These are phyloP conservation scores for Mya arenaria DNA, from an alignment of 1,140 invertebrate species.

Conservation along the genomic window DNA sequence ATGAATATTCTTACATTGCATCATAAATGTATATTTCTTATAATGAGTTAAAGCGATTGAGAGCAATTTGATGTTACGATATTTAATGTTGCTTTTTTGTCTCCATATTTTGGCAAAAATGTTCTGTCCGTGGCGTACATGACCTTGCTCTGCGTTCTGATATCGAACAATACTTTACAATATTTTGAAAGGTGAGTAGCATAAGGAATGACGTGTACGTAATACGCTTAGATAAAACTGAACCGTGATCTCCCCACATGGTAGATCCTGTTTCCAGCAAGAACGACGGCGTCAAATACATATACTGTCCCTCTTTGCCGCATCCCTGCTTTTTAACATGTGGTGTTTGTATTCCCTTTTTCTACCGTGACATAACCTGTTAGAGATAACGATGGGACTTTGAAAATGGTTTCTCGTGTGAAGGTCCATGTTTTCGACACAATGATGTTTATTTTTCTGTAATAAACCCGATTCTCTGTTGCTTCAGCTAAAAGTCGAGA, in stretches of 20 bases:
- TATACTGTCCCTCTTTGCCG: neutral
- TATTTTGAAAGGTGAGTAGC: no score
- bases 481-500: constrained; percentile 10
- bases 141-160: no score
- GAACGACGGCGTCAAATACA: neutral
- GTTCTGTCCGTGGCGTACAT: no score
- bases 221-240: no score
- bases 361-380: neutral
- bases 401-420: neutral
- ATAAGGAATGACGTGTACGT: no score
- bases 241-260: neutral
- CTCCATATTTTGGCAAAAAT: no score
- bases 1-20: no score
- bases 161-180: no score
- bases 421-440: neutral
- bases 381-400: neutral
- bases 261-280: neutral
- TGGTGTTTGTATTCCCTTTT: neutral
- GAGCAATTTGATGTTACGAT: no score
- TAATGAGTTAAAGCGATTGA: no score
- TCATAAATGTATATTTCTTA: no score
- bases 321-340: constrained; percentile 1
- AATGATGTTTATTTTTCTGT: constrained; percentile 26
- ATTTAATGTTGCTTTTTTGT: no score
- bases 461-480: constrained; percentile 7